Evolutionary conservation across 2,888 invertebrate genomes (phyloP), one percentile per base, ranked within the genome.

Genomic region (Meliscaeva auricollis): DNA sequence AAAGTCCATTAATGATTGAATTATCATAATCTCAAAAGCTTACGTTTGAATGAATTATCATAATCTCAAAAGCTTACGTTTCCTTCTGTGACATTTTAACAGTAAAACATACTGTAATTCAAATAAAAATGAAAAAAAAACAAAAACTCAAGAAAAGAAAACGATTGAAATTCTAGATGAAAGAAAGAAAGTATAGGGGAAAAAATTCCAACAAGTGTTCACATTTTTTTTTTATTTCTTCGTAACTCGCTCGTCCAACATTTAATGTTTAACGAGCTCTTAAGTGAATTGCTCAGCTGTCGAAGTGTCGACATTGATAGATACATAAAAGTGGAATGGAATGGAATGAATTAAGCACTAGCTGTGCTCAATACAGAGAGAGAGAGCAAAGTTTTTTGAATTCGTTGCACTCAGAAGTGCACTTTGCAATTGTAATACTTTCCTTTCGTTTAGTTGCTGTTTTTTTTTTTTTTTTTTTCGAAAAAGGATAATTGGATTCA

Each of bases 251-350:
- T 76, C 72, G 66, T 62, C 54, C 52, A 77, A 73, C 73, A 50
- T 73, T 76, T 62, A 77, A 82, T 64, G 69, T 83, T 77, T 74
- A 77, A 82, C 82, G 82, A 82, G 82, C 73, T 73, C 73, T 82
- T 73, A 73, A 78, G 62, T 78, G 78, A 74, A 83, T 78, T 78
- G 77, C 54, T 26, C 26, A 83, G 46, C 56, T 78, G 73, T 69
- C 77, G 60, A 62, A 73, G 32, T 60, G 73, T 64, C 77, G 60
- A 62, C 77, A 62, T 60, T 62, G 60, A 46, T 52, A 58, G 58
- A 60, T 60, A 20, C 68, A 73, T 56, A 54, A 20, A n/a, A 17
- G 6, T 26, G n/a, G 0, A 2, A 48, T 20, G 6, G 11, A 15
- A 26, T 26, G 11, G 13, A 46, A 66, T 22, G 60, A 52, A 20